Evolutionary conservation across 1,140 invertebrate genomes (phyloP).

Genomic region (Andrena cerasifolii): DNA sequence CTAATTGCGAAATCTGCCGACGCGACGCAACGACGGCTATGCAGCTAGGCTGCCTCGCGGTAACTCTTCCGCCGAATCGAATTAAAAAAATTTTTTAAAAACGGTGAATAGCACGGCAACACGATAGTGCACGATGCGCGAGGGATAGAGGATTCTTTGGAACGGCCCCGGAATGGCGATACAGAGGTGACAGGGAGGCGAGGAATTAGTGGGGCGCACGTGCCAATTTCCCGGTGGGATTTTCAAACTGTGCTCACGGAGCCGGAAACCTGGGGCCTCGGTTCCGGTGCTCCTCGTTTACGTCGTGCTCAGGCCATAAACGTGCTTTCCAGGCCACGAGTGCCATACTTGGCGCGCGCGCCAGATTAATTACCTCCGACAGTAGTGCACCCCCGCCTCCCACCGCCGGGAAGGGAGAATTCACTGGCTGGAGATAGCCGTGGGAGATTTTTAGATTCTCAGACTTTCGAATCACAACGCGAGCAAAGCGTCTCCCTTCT

Average conservation of each 20-base stretch:
- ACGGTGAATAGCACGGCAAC: too few species aligned
- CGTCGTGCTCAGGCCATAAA: slow-evolving; percentile 26
- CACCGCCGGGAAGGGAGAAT: background rate
- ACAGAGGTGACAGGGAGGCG: background rate
- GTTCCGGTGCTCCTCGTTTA: slow-evolving; percentile 31
- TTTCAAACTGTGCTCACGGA: slow-evolving; percentile 41
- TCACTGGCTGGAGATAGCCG: background rate
- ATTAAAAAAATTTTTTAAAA: too few species aligned
- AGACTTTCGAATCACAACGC: background rate
- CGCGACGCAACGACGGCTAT: too few species aligned
- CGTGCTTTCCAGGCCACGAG: slow-evolving; percentile 39
- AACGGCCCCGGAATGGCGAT: too few species aligned
- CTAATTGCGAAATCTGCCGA: background rate
- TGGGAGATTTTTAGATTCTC: too few species aligned
- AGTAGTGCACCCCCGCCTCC: background rate
- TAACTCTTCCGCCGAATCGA: too few species aligned
- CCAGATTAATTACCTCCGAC: slow-evolving; percentile 53
- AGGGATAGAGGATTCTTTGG: too few species aligned
- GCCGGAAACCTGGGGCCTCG: slow-evolving; percentile 31
- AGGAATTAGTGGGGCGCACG: background rate
- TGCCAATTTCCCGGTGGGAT: slow-evolving; percentile 24
- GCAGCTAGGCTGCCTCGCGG: too few species aligned
- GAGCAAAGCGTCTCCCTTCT: background rate
- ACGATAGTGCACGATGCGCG: too few species aligned
- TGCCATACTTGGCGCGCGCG: slow-evolving; percentile 44